Evolutionary conservation across 1,140 invertebrate genomes (phyloP).

Genomic region (Drosophila willistoni): DNA sequence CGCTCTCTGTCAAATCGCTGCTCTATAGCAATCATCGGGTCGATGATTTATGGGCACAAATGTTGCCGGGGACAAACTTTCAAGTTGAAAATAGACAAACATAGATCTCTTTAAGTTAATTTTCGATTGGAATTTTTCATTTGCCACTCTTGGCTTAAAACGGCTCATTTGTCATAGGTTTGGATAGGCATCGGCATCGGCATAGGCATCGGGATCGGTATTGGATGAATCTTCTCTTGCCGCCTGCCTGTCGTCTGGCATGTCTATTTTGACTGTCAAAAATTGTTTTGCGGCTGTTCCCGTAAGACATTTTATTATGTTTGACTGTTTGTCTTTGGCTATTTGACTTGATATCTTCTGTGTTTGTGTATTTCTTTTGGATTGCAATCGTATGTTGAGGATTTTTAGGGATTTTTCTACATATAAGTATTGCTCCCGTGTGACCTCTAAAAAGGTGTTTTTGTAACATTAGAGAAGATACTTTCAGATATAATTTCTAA

Average conservation of each 20-base stretch:
- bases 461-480: no score
- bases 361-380: constrained; percentile 24
- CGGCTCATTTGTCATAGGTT: constrained; percentile 69
- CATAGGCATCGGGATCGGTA: neutral
- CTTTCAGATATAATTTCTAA: no score
- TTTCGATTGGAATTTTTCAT: constrained; percentile 64
- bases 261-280: constrained; percentile 74
- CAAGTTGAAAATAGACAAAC: constrained; percentile 65
- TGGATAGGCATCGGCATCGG: no score
- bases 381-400: constrained; percentile 1
- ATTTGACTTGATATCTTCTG: constrained; percentile 26
- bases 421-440: neutral
- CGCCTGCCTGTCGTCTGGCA: constrained; percentile 30
- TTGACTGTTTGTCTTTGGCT: constrained; percentile 63
- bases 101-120: constrained; percentile 67
- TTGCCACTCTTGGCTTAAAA: constrained; percentile 45
- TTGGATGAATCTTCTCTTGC: neutral
- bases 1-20: neutral
- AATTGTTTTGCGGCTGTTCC: constrained; percentile 73
- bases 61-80: constrained; percentile 59
- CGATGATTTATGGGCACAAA: constrained; percentile 76
- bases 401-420: neutral
- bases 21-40: constrained; percentile 17
- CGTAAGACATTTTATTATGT: constrained; percentile 78
- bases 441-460: neutral